These are phyloP conservation scores for Campoplex capitator DNA, from an alignment of 2,888 invertebrate genomes.

Conservation along the genomic window DNA sequence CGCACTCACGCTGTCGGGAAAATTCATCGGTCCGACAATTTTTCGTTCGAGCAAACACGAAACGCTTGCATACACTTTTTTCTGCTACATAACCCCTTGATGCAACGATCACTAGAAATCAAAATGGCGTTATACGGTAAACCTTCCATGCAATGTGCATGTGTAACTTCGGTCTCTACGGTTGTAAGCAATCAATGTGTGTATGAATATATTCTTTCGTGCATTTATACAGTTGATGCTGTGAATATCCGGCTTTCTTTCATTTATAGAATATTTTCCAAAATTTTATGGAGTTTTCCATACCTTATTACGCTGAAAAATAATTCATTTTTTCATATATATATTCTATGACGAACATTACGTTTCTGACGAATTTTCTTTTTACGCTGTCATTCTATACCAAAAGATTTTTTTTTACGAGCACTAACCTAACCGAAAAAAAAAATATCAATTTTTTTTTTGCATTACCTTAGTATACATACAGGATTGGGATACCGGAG, in stretches of 20 bases:
- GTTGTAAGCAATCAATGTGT: neutral
- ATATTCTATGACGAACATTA: neutral
- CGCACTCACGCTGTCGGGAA: conserved; percentile 58
- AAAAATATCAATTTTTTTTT: no score
- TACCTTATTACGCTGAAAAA: neutral
- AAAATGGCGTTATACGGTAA: neutral
- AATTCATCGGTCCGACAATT: conserved; percentile 62
- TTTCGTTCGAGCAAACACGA: conserved; percentile 60
- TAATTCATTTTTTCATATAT: neutral
- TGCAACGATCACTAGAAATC: conserved; percentile 7
- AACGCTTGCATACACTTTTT: conserved; percentile 34
- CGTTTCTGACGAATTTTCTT: no score
- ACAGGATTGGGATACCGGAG: no score
- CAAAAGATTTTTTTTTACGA: no score
- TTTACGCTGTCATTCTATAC: no score
- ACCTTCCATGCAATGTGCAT: neutral
- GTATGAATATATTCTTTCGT: neutral
- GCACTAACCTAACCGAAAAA: no score
- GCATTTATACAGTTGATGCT: neutral
- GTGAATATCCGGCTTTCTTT: no score
- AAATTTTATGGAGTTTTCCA: neutral
- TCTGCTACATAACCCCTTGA: neutral
- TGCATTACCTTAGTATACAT: no score
- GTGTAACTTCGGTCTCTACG: neutral
- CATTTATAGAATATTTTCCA: neutral